Conservation (phyloP, 1,140 invertebrate species). For the Phortica variegata region DNA sequence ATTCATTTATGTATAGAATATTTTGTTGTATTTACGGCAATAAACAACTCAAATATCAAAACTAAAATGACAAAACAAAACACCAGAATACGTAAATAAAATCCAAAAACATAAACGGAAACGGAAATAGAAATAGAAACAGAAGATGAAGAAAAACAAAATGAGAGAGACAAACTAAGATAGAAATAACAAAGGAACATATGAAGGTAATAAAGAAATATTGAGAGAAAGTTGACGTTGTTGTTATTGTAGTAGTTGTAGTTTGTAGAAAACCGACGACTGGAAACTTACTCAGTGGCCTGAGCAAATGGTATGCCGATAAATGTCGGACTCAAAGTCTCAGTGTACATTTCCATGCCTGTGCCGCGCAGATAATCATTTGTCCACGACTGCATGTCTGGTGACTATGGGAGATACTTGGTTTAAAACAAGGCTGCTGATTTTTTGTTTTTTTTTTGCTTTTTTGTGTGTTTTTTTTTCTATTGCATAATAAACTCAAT, state of each 20-base stretch:
- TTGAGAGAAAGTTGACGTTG: no score
- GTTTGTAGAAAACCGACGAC: constrained; percentile 31
- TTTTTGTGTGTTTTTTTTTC: constrained; percentile 11
- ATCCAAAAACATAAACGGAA: background rate
- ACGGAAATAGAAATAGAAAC: no score
- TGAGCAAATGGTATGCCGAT: constrained; percentile 96
- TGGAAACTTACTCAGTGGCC: constrained; percentile 93
- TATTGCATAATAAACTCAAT: no score
- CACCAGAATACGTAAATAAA: background rate
- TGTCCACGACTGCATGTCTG: constrained; percentile 95
- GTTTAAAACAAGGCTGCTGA: constrained; percentile 14
- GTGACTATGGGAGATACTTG: constrained; percentile 67
- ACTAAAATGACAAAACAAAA: background rate
- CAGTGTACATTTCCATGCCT: constrained; percentile 99
- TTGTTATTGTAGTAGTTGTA: constrained; percentile 32
- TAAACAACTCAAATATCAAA: no score
- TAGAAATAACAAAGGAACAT: no score
- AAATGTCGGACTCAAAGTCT: constrained; percentile 94
- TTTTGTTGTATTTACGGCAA: no score
- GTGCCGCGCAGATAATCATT: constrained; percentile 98
- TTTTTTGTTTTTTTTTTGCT: constrained; percentile 5
- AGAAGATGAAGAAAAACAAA: no score
- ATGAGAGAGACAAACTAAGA: no score
- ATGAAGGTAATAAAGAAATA: no score
- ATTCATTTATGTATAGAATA: no score